Evolutionary conservation across 2,888 invertebrate genomes (phyloP), one percentile per base, ranked within the genome.

Genomic region (Mermis nigrescens): DNA sequence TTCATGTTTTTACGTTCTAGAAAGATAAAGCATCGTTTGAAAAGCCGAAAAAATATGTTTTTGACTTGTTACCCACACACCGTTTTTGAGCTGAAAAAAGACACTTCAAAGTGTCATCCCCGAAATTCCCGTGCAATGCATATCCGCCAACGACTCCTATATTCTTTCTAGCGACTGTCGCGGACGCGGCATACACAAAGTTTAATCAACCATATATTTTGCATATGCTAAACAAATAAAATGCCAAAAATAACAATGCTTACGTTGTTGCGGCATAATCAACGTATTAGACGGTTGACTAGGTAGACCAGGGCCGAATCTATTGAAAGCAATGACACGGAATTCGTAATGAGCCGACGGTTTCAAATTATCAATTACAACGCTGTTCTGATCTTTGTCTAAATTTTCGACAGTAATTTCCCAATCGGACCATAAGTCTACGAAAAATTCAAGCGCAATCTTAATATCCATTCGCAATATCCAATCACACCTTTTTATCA

Each of bases 341-440:
- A 98, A 98, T 74, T 92, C 90, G 75, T 95, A 98, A 0, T 86
- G 84, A 0, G 89, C 85, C 0, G 94, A 91, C 0, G 95, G 94
- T 74, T 89, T 88, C 55, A 95, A 77, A 70, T 85, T 85, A 48
- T 82, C 83, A 55, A 94, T 77, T 45, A 88, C 74, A 15, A 85
- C 80, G 82, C 83, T 86, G 55, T 86, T 81, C 65, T 82, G 82
- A 57, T 79, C 79, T 2, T 59, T 3, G n/a, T 45, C 55, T 24
- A 60, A 48, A 54, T 60, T 57, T 26, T 51, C 56, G 22, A 57
- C 15, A 22, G 55, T 66, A 1, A 62, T 62, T 55, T 66, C 66
- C 69, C 70, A 70, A 28, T 70, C 68, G 51, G 65, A 65, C 70
- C 69, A 69, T 24, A 67, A 60, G 1, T 64, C 67, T 4, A 66